Conservation (phyloP, 35 echinoderm and acorn worm genomes). For the Chiridota heheva region DNA sequence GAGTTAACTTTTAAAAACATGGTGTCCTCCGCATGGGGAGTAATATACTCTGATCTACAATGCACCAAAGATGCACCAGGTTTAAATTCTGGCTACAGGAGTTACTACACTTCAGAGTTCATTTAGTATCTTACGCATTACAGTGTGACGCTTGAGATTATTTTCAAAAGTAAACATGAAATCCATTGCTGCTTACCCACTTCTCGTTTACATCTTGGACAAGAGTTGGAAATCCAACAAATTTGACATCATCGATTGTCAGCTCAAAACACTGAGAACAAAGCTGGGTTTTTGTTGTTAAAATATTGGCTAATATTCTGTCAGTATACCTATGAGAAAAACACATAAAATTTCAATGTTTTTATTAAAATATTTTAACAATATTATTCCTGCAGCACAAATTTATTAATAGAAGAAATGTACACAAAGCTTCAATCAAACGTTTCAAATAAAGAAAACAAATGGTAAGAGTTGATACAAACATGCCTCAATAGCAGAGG, state of each 20-base stretch:
- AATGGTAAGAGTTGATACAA: neutral
- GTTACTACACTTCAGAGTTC: too few species aligned
- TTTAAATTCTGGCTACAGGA: too few species aligned
- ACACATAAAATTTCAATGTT: neutral
- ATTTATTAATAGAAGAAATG: neutral
- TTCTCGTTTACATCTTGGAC: conserved; percentile 83
- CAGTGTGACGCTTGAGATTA: too few species aligned
- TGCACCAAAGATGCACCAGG: too few species aligned
- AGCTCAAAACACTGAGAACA: conserved; percentile 94
- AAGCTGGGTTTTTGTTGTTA: conserved; percentile 69
- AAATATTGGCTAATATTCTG: conserved; percentile 81
- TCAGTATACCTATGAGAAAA: conserved; percentile 71
- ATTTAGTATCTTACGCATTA: too few species aligned
- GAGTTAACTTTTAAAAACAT: too few species aligned
- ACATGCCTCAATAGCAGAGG: neutral
- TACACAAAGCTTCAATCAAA: neutral
- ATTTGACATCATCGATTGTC: conserved; percentile 95
- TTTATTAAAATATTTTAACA: neutral
- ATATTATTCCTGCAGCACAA: neutral
- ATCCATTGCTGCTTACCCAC: too few species aligned
- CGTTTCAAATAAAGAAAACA: neutral
- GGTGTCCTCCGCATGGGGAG: too few species aligned
- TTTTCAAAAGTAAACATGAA: too few species aligned
- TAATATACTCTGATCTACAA: too few species aligned
- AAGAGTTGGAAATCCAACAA: conserved; percentile 90